Base-by-base conservation (phyloP, 2,113 vertebrate genomes). In the Isurus oxyrinchus region DNA sequence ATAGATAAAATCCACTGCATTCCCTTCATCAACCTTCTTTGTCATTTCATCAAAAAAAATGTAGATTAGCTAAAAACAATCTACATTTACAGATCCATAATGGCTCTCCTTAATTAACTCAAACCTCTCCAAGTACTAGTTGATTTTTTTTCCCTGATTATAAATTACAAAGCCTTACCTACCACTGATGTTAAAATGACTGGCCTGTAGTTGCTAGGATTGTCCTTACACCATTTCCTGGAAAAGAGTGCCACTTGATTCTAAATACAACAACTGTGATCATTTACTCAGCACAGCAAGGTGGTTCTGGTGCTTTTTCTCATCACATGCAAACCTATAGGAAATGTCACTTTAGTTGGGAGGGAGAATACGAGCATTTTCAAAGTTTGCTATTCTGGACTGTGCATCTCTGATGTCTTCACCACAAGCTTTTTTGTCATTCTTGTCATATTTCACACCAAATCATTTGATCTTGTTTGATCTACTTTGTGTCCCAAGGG, bases 391-490 rank as follows among this genome's bases (percentile, higher is more conserved):
- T 66, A 8, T n/a, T 94, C 23, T 63, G 19, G 40, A 44, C 40
- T 49, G n/a, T 25, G 35, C n/a, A 44, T 66, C 91, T 94, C 35
- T 94, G 40, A 67, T 94, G 40, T 67, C 63, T 95, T 95, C 23
- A 69, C 94, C 11, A 23, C 66, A 31, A 95, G 69, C 23, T 95
- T 95, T 72, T 69, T 72, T 31, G 66, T 69, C 66, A 69, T 72
- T 95, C 53, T 55, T 1, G 44, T 95, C 67, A 49, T 35, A 95
- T 72, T 95, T 95, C 94, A 95, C 66, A 14, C 72, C 59, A 25
- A 69, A 93, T 55, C 53, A 93, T 67, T 87, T 53, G 59, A 87
- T 96, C 88, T 95, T 93, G 55, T 61, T 93, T 96, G 96, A 84
- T 93, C 66, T 27, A 95, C 44, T 95, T 27, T 76, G 94, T 72